phyloP scores from a whole-genome alignment of 2,888 invertebrate species.

The Lepidocyrtinus sp. region DNA sequence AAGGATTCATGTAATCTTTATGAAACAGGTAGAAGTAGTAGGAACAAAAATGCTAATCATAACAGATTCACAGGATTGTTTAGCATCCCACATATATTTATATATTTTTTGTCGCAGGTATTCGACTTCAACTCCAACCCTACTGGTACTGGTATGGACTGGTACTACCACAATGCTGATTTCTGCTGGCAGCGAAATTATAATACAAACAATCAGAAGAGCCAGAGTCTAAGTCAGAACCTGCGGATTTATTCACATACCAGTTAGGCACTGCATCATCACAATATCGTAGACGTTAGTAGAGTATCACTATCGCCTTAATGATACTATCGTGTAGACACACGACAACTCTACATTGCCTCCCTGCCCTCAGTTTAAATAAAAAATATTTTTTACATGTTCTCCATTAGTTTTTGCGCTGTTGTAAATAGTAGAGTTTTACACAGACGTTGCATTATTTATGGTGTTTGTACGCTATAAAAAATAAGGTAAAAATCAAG shows the following conservation, averaged over 20 bases:
- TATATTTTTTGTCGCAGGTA: too few relatives aligned
- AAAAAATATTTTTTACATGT: too few relatives aligned
- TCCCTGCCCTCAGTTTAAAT: too few relatives aligned
- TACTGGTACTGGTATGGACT: not conserved
- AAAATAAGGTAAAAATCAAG: not conserved
- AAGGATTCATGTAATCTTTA: not conserved
- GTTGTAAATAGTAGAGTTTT: not conserved
- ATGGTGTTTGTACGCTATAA: not conserved
- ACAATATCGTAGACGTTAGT: too few relatives aligned
- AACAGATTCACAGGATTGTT: not conserved
- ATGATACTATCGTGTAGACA: too few relatives aligned
- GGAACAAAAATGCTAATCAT: not conserved
- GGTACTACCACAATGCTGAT: not conserved
- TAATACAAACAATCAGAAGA: not conserved
- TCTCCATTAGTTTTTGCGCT: not conserved
- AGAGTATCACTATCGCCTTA: too few relatives aligned
- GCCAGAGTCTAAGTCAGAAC: not conserved
- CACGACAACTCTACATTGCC: too few relatives aligned
- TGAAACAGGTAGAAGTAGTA: not conserved
- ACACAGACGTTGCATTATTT: not conserved
- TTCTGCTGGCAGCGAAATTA: not conserved
- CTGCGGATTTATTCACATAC: too few relatives aligned
- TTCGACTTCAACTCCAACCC: not conserved
- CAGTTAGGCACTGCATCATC: too few relatives aligned
- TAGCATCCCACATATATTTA: too few relatives aligned